These are phyloP conservation scores for Heliconius cydno DNA, from an alignment of 2,888 invertebrate genomes.

Conservation along the genomic window DNA sequence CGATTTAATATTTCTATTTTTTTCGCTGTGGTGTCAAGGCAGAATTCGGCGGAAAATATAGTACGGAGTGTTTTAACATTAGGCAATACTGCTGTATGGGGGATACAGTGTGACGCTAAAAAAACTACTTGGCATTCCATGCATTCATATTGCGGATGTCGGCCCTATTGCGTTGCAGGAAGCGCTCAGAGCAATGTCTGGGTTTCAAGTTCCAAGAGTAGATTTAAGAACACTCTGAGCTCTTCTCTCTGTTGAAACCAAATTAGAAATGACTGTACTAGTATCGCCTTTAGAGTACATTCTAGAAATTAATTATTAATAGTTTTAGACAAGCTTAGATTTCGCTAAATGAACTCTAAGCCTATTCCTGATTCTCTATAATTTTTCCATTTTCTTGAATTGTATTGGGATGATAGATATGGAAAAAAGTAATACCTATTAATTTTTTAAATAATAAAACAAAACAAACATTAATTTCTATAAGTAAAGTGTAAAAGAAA, in stretches of 20 bases:
- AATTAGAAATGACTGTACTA: neutral
- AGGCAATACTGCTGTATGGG: too few species aligned
- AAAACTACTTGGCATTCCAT: neutral
- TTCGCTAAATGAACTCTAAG: neutral
- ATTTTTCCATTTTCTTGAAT: neutral
- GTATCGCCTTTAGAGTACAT: neutral
- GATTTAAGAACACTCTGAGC: too few species aligned
- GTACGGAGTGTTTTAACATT: too few species aligned
- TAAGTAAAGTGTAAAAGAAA: neutral
- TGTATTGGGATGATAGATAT: neutral
- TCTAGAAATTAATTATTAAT: neutral
- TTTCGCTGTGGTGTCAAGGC: too few species aligned
- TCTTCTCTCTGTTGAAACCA: neutral
- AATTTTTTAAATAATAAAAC: too few species aligned
- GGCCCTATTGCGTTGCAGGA: too few species aligned
- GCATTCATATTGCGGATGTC: too few species aligned
- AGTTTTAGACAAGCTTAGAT: neutral
- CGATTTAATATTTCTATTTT: too few species aligned
- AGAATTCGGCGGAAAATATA: too few species aligned
- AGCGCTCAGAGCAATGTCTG: too few species aligned
- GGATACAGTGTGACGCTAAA: neutral
- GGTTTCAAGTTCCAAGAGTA: too few species aligned
- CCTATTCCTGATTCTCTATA: too few species aligned
- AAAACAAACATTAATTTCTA: neutral
- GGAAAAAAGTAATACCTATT: neutral